A percentile compares a stretch with the other conserved stretches of the same genome.
phyloP scores from a whole-genome alignment of 2,888 invertebrate species.

The Sinodicranocentrus sp. region DNA sequence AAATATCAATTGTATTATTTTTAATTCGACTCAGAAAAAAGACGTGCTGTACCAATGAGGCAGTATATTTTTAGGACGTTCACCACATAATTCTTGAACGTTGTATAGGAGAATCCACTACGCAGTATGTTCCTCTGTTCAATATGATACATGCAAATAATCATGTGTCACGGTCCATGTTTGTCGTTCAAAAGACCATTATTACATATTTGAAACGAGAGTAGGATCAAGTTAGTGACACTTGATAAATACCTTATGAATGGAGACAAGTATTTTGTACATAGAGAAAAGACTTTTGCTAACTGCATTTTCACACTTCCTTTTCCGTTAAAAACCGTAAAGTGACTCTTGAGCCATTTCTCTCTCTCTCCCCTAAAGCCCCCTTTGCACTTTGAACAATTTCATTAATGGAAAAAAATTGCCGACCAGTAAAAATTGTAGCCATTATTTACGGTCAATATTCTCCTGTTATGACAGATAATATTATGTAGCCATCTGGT shows the following conservation, averaged over 20 bases:
- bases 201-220: not conserved
- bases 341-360: too few relatives aligned
- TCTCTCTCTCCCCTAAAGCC: too few relatives aligned
- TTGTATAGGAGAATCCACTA: too few relatives aligned
- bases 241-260: slow-evolving; percentile 21
- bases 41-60: slow-evolving; percentile 31
- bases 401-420: slow-evolving; percentile 38
- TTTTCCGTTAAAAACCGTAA: slow-evolving; percentile 61
- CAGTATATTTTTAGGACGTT: slow-evolving; percentile 59
- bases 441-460: slow-evolving; percentile 65
- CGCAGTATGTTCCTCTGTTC: too few relatives aligned
- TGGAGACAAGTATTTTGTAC: not conserved
- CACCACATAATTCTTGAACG: slow-evolving; percentile 48
- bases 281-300: not conserved
- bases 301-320: slow-evolving; percentile 62
- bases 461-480: slow-evolving; percentile 41
- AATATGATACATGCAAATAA: slow-evolving; percentile 69
- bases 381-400: too few relatives aligned
- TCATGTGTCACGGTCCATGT: slow-evolving; percentile 66
- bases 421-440: slow-evolving; percentile 19
- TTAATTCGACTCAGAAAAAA: slow-evolving; percentile 25
- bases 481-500: slow-evolving; percentile 44
- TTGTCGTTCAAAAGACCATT: slow-evolving; percentile 16
- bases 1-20: slow-evolving; percentile 62
- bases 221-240: slow-evolving; percentile 55